Conservation (phyloP, 1,140 invertebrate species). For the Colletes latitarsis region DNA sequence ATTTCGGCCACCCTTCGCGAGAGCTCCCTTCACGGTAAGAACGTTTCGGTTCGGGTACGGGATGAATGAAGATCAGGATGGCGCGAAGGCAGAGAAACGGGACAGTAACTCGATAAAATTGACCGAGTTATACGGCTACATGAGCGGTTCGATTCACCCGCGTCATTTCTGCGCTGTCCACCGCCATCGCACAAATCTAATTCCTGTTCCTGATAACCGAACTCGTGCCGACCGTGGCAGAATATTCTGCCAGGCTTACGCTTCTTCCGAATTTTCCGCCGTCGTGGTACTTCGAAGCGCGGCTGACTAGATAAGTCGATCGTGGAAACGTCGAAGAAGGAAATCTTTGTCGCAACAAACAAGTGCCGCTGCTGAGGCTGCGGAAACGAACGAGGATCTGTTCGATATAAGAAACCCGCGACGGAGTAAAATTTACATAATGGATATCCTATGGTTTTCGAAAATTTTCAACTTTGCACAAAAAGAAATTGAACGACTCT, state of each 20-base stretch:
- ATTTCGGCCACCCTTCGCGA: neutral
- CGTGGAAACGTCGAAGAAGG: neutral
- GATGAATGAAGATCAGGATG: slow-evolving; percentile 51
- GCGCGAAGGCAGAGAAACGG: slow-evolving; percentile 48
- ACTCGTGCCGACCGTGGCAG: slow-evolving; percentile 37
- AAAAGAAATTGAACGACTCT: too few species aligned
- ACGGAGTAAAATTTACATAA: neutral
- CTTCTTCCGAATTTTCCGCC: slow-evolving; percentile 34
- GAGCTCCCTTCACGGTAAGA: slow-evolving; percentile 7
- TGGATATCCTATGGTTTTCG: neutral
- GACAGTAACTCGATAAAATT: slow-evolving; percentile 65
- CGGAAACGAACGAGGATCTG: slow-evolving; percentile 15
- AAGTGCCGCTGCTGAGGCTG: neutral
- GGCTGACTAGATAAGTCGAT: slow-evolving; percentile 18
- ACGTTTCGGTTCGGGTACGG: slow-evolving; percentile 13
- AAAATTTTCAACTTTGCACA: too few species aligned
- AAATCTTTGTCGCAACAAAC: slow-evolving; percentile 17
- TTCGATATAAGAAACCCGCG: neutral
- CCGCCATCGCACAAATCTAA: slow-evolving; percentile 60
- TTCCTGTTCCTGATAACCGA: slow-evolving; percentile 60
- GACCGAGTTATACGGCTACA: slow-evolving; percentile 58
- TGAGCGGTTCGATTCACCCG: slow-evolving; percentile 15
- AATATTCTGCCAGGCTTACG: slow-evolving; percentile 52
- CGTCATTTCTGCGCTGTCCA: slow-evolving; percentile 43
- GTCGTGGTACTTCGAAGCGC: slow-evolving; percentile 4